Evolutionary conservation across 2,797 vertebrate genomes (phyloP), one percentile per base, ranked within the genome.

Genomic region (Eupleurogrammus muticus): DNA sequence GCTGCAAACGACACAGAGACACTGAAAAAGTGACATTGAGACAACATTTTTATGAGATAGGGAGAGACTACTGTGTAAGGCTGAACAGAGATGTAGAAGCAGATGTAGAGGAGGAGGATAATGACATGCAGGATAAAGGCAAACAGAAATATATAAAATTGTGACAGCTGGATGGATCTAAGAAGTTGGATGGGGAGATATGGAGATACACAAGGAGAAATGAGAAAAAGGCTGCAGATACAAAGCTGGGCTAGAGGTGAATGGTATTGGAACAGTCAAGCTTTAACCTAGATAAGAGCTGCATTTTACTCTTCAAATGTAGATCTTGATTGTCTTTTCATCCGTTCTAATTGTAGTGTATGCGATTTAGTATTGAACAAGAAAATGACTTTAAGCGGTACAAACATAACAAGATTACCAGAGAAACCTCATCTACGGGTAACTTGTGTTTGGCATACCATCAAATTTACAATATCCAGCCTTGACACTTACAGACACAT

Each of bases 391-490:
- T n/a, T n/a, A n/a, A n/a, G n/a, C n/a, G n/a, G n/a, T n/a, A n/a
- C n/a, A n/a, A n/a, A n/a, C n/a, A n/a, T n/a, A n/a, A n/a, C n/a
- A n/a, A n/a, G n/a, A n/a, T n/a, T n/a, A n/a, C n/a, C n/a, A n/a
- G n/a, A n/a, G n/a, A n/a, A n/a, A n/a, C n/a, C n/a, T n/a, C n/a
- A n/a, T n/a, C n/a, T n/a, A n/a, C n/a, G n/a, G n/a, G n/a, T n/a
- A n/a, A n/a, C n/a, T n/a, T n/a, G n/a, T n/a, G n/a, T n/a, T n/a
- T n/a, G n/a, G n/a, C n/a, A n/a, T n/a, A n/a, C n/a, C n/a, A n/a
- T n/a, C n/a, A n/a, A n/a, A 44, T 75, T 63, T 17, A 59, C 12
- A 46, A 8, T n/a, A 60, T 12, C 11, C 20, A 40, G 28, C 14
- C 5, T 12, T 50, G 36, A 57, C 2, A 32, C 53, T 58, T 56